These are phyloP conservation scores for Bos javanicus DNA, from an alignment of 2,113 vertebrate species.

Conservation along the genomic window DNA sequence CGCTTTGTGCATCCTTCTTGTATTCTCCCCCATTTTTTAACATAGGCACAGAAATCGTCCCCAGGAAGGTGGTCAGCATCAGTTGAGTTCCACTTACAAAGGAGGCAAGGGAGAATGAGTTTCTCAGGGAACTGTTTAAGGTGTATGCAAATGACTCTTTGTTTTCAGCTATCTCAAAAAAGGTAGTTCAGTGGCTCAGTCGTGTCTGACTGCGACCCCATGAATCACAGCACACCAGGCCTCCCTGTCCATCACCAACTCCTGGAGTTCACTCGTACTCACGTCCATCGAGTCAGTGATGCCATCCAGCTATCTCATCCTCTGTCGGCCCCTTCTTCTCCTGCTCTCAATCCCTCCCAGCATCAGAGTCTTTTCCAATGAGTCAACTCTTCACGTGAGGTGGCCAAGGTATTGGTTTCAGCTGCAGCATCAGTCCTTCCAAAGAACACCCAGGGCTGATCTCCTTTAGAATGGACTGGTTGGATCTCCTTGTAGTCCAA, in stretches of 20 bases:
- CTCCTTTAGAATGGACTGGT: background rate
- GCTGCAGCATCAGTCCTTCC: background rate
- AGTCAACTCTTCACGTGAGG: no score
- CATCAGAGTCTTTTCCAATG: no score
- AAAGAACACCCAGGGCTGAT: background rate
- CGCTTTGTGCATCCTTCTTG: background rate
- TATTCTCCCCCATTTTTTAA: background rate
- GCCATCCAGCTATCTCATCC: no score
- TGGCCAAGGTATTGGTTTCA: background rate
- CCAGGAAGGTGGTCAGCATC: background rate
- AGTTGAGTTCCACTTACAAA: background rate
- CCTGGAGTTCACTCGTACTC: no score
- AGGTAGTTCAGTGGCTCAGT: background rate
- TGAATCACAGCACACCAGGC: no score
- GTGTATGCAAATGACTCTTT: background rate
- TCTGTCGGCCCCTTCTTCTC: no score
- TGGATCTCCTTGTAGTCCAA: background rate
- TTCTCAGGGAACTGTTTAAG: background rate
- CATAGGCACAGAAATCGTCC: background rate
- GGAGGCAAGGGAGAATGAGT: background rate
- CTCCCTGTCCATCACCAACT: no score
- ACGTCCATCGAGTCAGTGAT: no score
- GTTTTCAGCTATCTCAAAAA: background rate
- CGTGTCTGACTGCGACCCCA: accelerated
- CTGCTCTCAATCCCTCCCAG: no score